Evolutionary conservation across 2,797 vertebrate species (phyloP), one percentile per base, ranked within the genome.

Genomic region (Calcarius lapponicus): DNA sequence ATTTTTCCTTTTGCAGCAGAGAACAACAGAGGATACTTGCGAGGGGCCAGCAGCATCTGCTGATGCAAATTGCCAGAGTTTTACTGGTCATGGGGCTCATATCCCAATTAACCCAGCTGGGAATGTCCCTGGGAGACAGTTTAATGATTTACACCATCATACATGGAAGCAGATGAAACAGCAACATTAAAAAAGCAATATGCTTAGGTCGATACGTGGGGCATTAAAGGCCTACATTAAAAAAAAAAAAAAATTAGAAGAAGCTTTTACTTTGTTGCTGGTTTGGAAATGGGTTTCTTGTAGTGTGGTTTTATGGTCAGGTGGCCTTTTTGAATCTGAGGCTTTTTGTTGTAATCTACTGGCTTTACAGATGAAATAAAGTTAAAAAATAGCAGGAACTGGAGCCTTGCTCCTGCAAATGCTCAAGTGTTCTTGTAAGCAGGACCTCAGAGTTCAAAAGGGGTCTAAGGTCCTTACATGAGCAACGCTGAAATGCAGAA

Each of bases 381-480:
- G 7, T 24, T 72, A 62, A 79, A 66, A n/a, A 71, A 38, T 70
- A 53, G 21, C 29, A 29, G 20, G 57, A 64, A 62, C 69, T 71
- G n/a, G 15, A 74, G 21, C 16, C 22, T 20, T 86, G 13, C n/a
- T 89, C 42, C 78, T 58, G 53, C 42, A 85, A n/a, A 57, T 50
- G 54, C 28, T 85, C 11, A 43, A 31, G 13, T 42, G 56, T 42
- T 80, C 38, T 25, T 48, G 1, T 19, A 26, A 64, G 16, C 17
- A 53, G 5, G 12, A 31, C 29, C 58, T 64, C n/a, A 29, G 57
- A 74, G 48, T 85, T 91, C 93, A 87, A 57, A n/a, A 93, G 53
- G 26, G 18, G 4, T 82, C 45, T 45, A 17, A 60, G 62, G 22
- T 82, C 36, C 36, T 89, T 26, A 29, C 2, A 6, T 54, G 25